Evolutionary conservation across 2,113 vertebrate species (phyloP), one percentile per base, ranked within the genome.

Genomic region (Oncorhynchus tshawytscha): DNA sequence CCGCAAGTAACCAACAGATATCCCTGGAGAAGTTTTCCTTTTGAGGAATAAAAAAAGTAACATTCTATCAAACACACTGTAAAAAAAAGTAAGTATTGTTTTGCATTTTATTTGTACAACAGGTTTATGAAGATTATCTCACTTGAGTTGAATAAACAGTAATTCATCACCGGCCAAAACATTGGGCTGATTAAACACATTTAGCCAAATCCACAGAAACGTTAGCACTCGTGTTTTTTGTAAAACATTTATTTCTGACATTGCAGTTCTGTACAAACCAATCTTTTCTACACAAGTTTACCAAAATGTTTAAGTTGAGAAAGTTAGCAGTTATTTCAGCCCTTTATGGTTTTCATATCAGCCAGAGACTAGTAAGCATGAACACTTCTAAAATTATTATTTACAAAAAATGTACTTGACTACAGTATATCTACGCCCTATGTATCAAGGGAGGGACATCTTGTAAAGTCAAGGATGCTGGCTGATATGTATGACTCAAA

Each of bases 401-500:
- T 88, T 88, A 91, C 88, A 90, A 80, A 59, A 59, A 75, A 78
- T 75, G 79, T 59, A 83, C 72, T 81, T 64, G 83, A 82, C 76
- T 75, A 45, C 66, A 59, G 70, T 78, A 49, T 66, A 57, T 82
- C 66, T 80, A 88, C 77, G 39, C 88, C 72, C 64, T 60, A 77
- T 57, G 81, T 77, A 78, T 78, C 62, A 82, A 78, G 27, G 24
- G 66, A 15, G 68, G 39, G 8, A 79, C 77, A 84, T 86, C 64
- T 74, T 78, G 78, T 71, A 71, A 64, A 74, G 70, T 79, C 79
- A 73, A 72, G 71, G 73, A 87, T 80, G 80, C 78, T 72, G 83
- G 79, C 81, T 91, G 87, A 91, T 92, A 91, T 91, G 90, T 89
- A 84, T 80, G 81, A 85, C 65, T 84, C 77, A 81, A 82, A 75